Evolutionary conservation across 2,797 vertebrate genomes (phyloP).

Genomic region (Sparidentex hasta): DNA sequence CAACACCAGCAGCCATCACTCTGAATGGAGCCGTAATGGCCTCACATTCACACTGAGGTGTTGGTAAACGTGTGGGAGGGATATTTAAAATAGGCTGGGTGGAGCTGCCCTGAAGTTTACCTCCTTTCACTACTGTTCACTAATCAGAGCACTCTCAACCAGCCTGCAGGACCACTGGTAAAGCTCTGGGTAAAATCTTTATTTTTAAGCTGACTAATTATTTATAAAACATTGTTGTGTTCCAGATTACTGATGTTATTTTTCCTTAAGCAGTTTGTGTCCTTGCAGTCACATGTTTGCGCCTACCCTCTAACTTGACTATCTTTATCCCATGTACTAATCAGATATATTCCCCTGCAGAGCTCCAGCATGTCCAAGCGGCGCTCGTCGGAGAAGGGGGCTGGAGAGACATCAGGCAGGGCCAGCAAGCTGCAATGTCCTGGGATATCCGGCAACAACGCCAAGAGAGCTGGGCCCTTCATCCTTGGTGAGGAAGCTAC

Average conservation of each 20-base stretch:
- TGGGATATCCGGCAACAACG: constrained; percentile 94
- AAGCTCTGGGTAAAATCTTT: constrained; percentile 21
- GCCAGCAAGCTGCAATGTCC: constrained; percentile 93
- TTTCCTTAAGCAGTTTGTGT: constrained; percentile 8
- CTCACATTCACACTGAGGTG: constrained; percentile 78
- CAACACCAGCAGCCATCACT: constrained; percentile 77
- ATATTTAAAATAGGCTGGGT: constrained; percentile 73
- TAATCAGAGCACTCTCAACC: constrained; percentile 45
- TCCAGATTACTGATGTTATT: neutral
- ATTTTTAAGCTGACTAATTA: constrained; percentile 19
- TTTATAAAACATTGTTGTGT: constrained; percentile 28
- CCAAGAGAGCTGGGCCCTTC: constrained; percentile 97
- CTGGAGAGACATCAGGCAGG: constrained; percentile 94
- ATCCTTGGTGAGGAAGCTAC: constrained; percentile 91
- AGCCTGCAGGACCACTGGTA: constrained; percentile 18
- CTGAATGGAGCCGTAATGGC: constrained; percentile 82
- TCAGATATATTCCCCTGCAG: constrained; percentile 70
- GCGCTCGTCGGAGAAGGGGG: constrained; percentile 94
- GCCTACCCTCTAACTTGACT: constrained; percentile 39
- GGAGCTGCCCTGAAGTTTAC: constrained; percentile 74
- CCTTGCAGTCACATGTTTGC: constrained; percentile 32
- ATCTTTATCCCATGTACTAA: constrained; percentile 65
- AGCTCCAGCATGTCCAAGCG: constrained; percentile 96
- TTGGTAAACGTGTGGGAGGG: constrained; percentile 80
- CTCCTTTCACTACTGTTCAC: constrained; percentile 56